Conservation (phyloP, 2,113 vertebrate genomes). For the Speoplatyrhinus poulsoni region DNA sequence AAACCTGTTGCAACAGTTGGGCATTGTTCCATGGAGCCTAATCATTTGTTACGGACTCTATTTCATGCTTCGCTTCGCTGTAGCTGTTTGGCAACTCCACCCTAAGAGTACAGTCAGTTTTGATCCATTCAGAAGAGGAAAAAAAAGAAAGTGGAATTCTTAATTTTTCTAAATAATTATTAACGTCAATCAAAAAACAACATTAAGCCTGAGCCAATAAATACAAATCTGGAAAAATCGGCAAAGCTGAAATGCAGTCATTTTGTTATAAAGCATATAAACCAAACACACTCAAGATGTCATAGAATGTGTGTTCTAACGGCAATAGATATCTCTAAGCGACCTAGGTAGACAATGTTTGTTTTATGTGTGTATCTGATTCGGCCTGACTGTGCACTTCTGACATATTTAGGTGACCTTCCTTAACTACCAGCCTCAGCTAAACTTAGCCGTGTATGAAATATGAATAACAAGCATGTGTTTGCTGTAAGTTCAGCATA, state of each 20-base stretch:
- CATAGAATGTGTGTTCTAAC: conserved; percentile 7
- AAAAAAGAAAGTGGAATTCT: no score
- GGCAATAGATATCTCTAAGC: background rate
- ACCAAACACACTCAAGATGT: background rate
- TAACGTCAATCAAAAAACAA: background rate
- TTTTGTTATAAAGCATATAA: background rate
- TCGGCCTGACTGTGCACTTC: background rate
- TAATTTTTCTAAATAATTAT: background rate
- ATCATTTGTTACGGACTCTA: background rate
- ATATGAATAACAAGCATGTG: conserved; percentile 38
- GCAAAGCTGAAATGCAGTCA: conserved; percentile 11
- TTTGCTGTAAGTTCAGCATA: conserved; percentile 9
- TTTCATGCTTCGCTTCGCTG: background rate
- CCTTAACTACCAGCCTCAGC: conserved; percentile 33
- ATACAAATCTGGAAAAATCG: background rate
- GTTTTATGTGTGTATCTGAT: background rate
- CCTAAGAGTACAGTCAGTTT: background rate
- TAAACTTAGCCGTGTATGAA: conserved; percentile 47
- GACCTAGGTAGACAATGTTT: background rate
- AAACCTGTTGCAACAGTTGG: conserved; percentile 32
- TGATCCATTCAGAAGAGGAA: no score
- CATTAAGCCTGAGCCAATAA: no score
- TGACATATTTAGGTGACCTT: conserved; percentile 40
- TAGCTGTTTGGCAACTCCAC: background rate
- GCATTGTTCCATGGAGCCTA: conserved; percentile 31